Percentiles rank a stretch among this genome's conserved stretches.
phyloP scores from a whole-genome alignment of 1,140 invertebrate genomes.

The Oedothorax gibbosus region DNA sequence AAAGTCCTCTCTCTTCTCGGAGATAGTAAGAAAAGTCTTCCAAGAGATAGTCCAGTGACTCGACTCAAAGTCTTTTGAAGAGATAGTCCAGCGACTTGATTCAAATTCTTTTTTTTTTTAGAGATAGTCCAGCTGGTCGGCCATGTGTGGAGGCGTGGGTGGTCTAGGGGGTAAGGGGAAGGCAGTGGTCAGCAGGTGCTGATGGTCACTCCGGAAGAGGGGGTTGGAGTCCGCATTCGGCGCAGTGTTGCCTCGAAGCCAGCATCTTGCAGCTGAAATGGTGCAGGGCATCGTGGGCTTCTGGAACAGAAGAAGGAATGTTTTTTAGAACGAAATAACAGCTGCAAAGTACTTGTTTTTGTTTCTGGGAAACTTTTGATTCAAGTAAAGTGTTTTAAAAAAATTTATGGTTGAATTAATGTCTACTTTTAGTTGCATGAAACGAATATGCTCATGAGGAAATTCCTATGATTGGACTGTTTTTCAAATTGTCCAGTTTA shows the following conservation, averaged over 20 bases:
- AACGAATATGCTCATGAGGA: too few relatives aligned
- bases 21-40: too few relatives aligned
- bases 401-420: too few relatives aligned
- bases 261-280: conserved; percentile 69
- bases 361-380: too few relatives aligned
- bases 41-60: too few relatives aligned
- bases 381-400: too few relatives aligned
- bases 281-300: conserved; percentile 69
- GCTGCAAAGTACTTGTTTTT: conserved; percentile 4
- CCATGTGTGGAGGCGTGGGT: conserved; percentile 3
- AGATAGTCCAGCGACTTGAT: too few relatives aligned
- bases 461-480: too few relatives aligned
- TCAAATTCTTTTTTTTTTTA: neutral
- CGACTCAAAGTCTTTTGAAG: too few relatives aligned
- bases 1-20: too few relatives aligned
- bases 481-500: too few relatives aligned
- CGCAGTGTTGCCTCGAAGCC: conserved; percentile 65
- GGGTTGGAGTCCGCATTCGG: conserved; percentile 65
- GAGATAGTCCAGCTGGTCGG: conserved; percentile 17
- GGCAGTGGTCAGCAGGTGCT: neutral
- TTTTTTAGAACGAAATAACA: neutral
- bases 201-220: conserved; percentile 58
- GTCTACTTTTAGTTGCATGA: too few relatives aligned
- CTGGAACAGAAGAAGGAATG: conserved; percentile 63
- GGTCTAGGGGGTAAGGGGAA: neutral